Evolutionary conservation across 1,140 invertebrate species (phyloP).

Genomic region (Anastrepha ludens): DNA sequence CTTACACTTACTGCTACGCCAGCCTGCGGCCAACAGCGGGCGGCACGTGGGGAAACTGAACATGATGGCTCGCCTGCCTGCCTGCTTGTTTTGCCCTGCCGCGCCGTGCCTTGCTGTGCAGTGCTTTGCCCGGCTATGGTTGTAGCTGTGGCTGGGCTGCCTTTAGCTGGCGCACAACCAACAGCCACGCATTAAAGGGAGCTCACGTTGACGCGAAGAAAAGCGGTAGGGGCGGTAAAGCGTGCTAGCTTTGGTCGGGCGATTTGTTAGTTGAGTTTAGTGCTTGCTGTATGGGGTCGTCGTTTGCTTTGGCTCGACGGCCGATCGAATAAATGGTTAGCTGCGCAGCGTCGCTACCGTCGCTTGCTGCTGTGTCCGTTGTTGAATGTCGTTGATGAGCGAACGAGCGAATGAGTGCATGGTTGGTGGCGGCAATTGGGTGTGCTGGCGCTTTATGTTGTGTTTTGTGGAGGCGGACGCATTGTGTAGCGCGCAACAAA

Average conservation of each 20-base stretch:
- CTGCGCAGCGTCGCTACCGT: not conserved
- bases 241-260: slow-evolving; percentile 8
- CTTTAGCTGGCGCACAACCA: slow-evolving; percentile 10
- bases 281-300: slow-evolving; percentile 33
- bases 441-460: not conserved
- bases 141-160: not conserved
- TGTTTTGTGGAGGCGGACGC: slow-evolving; percentile 43
- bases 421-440: not conserved
- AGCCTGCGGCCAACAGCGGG: slow-evolving; percentile 51
- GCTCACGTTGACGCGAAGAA: not conserved
- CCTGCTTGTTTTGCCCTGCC: slow-evolving; percentile 26
- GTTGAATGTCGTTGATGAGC: slow-evolving; percentile 18
- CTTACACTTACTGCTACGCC: slow-evolving; percentile 14
- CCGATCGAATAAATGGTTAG: slow-evolving; percentile 30
- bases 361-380: not conserved
- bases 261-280: slow-evolving; percentile 42
- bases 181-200: slow-evolving; percentile 51
- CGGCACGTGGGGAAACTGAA: slow-evolving; percentile 43
- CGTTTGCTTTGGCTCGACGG: slow-evolving; percentile 27
- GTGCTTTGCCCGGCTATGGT: not conserved
- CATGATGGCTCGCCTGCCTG: slow-evolving; percentile 34
- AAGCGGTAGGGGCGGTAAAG: slow-evolving; percentile 23
- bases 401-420: not conserved
- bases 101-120: not conserved
- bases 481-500: not conserved